Conservation (phyloP, 2,888 invertebrate genomes). For the Ennomos quercinarius region DNA sequence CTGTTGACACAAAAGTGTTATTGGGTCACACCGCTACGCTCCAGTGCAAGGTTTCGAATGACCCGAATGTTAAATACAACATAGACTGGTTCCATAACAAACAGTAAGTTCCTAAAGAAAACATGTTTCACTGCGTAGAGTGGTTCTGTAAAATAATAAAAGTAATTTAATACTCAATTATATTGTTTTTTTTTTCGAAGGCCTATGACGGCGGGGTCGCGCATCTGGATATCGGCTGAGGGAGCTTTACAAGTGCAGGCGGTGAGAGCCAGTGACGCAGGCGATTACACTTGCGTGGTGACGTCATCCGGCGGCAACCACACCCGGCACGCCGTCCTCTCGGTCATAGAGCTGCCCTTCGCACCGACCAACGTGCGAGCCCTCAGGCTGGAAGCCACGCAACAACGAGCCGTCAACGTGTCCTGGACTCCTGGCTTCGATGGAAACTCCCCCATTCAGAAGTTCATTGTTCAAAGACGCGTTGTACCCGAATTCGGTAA, state of each 20-base stretch:
- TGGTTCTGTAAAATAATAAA: neutral
- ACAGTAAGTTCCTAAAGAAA: conserved; percentile 86
- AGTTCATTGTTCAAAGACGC: conserved; percentile 96
- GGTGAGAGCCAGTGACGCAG: conserved; percentile 96
- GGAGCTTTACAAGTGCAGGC: conserved; percentile 95
- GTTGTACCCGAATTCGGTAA: conserved; percentile 95
- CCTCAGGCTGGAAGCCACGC: conserved; percentile 86
- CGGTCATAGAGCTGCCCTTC: conserved; percentile 97
- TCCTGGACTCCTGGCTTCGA: conserved; percentile 98
- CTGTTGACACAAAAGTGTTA: conserved; percentile 95
- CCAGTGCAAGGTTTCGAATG: conserved; percentile 97
- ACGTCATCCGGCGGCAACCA: conserved; percentile 97
- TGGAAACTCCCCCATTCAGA: conserved; percentile 97
- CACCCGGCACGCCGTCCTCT: conserved; percentile 92
- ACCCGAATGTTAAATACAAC: conserved; percentile 94
- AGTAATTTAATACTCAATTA: neutral
- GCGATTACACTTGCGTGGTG: conserved; percentile 96
- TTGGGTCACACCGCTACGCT: conserved; percentile 96
- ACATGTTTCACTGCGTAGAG: neutral
- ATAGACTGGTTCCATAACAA: conserved; percentile 96
- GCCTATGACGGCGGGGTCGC: conserved; percentile 86
- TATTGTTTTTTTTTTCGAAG: conserved; percentile 48
- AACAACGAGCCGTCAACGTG: conserved; percentile 93
- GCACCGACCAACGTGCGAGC: conserved; percentile 96
- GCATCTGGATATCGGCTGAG: conserved; percentile 91